Evolutionary conservation across 2,113 vertebrate genomes (phyloP).

Genomic region (Limanda limanda): DNA sequence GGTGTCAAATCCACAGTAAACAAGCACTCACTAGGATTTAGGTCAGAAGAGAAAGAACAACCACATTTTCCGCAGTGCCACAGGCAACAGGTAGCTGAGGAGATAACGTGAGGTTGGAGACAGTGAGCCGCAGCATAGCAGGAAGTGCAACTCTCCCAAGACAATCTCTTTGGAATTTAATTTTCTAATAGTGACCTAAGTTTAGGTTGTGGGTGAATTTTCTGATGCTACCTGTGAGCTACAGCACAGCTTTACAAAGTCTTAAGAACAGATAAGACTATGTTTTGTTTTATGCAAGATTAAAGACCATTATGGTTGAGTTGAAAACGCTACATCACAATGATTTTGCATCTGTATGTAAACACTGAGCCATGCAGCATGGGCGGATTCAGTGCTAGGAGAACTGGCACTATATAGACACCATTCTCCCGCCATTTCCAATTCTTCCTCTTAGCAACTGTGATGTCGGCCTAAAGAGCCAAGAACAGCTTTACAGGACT

Average conservation of each 20-base stretch:
- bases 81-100: constrained; percentile 6
- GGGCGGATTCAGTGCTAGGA: background rate
- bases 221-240: background rate
- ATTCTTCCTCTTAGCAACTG: background rate
- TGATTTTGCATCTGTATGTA: background rate
- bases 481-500: background rate
- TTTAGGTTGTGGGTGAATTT: constrained; percentile 14
- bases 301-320: background rate
- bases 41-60: background rate
- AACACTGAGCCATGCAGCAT: background rate
- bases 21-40: background rate
- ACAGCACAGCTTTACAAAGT: too few species aligned
- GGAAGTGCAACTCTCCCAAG: background rate
- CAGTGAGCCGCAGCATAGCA: constrained; percentile 2
- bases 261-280: background rate
- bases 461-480: background rate
- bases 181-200: constrained; percentile 23
- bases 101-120: background rate
- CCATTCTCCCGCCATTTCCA: background rate
- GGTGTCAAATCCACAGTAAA: background rate
- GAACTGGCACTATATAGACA: background rate
- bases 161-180: constrained; percentile 41
- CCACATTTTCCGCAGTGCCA: background rate
- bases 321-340: background rate
- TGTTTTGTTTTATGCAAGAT: background rate